Evolutionary conservation across 2,888 invertebrate genomes (phyloP).

Genomic region (Rapana venosa): DNA sequence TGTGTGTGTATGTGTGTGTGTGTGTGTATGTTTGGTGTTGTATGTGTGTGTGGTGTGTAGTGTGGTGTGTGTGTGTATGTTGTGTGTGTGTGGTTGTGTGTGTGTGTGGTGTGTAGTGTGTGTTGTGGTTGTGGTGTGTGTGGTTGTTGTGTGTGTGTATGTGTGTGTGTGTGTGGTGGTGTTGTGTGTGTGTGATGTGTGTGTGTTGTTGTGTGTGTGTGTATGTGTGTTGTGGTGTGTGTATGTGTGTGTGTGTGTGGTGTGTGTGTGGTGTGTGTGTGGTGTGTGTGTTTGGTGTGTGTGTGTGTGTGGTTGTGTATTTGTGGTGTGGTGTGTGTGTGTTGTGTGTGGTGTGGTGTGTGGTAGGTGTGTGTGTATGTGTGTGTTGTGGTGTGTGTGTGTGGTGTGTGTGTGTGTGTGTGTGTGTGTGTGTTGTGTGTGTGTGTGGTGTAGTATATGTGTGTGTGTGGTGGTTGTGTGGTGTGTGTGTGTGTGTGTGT

Average conservation of each 20-base stretch:
- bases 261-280: neutral
- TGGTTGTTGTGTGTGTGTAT: too few species aligned
- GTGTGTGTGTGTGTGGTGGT: too few species aligned
- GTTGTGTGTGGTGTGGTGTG: too few species aligned
- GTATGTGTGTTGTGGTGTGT: slow-evolving; percentile 15
- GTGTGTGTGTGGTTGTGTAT: neutral
- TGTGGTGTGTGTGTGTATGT: too few species aligned
- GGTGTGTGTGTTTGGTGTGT: too few species aligned
- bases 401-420: neutral
- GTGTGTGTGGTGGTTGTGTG: neutral
- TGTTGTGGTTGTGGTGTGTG: too few species aligned
- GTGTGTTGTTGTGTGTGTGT: neutral
- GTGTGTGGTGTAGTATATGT: too few species aligned
- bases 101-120: neutral
- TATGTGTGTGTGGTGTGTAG: too few species aligned
- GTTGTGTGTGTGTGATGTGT: slow-evolving; percentile 2
- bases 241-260: neutral
- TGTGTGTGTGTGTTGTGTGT: slow-evolving; percentile 11
- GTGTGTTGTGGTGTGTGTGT: neutral
- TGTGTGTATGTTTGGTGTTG: too few species aligned
- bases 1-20: neutral
- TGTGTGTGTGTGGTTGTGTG: too few species aligned
- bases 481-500: slow-evolving; percentile 11
- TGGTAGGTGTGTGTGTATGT: neutral
- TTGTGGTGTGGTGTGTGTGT: neutral